Conservation (phyloP, 2,113 vertebrate genomes). For the Dicaeum eximium region DNA sequence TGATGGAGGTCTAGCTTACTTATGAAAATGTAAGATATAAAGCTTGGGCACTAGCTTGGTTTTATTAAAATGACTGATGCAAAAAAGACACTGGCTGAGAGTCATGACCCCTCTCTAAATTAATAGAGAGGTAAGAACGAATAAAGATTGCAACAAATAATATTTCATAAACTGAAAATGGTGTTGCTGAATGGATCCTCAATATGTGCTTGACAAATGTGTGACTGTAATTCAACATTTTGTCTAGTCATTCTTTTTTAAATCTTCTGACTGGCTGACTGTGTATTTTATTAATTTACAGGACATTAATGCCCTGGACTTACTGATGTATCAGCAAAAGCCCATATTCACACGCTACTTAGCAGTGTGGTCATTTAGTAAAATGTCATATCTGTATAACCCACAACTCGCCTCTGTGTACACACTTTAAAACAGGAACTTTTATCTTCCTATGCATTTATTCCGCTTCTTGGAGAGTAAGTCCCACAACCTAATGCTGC, state of each 20-base stretch:
- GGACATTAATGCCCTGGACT: neutral
- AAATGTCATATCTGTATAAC: neutral
- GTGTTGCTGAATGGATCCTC: neutral
- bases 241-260: neutral
- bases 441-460: neutral
- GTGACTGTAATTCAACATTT: neutral
- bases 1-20: neutral
- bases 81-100: neutral
- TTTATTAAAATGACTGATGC: neutral
- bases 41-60: neutral
- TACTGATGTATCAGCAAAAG: neutral
- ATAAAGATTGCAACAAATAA: neutral
- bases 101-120: neutral
- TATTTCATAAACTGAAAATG: neutral
- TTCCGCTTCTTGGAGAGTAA: neutral
- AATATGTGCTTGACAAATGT: neutral
- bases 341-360: neutral
- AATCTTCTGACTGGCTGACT: neutral
- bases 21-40: neutral
- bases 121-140: neutral
- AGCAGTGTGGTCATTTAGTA: neutral
- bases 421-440: neutral
- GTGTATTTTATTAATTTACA: neutral
- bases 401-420: neutral
- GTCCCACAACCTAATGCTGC: neutral